A percentile compares a stretch with the other conserved stretches of the same genome.
These are phyloP conservation scores for Eidolon helvum DNA, from an alignment of 2,113 vertebrate species.

Conservation along the genomic window DNA sequence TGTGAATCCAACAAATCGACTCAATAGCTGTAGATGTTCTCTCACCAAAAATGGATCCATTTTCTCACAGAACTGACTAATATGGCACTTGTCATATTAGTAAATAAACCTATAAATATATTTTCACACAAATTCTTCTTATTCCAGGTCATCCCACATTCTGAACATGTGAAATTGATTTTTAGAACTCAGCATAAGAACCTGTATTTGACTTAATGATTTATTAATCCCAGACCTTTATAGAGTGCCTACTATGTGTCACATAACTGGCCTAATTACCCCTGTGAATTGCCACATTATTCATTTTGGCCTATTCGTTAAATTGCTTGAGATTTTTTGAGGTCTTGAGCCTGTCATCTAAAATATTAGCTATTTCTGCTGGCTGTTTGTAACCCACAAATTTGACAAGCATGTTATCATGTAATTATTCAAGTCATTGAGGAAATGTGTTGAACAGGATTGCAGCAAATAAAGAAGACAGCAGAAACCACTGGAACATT, in stretches of 20 bases:
- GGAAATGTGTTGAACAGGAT: neutral
- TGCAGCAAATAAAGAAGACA: neutral
- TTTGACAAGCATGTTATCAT: neutral
- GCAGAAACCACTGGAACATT: neutral
- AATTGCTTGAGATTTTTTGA: neutral
- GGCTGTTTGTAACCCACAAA: neutral
- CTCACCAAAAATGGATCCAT: neutral
- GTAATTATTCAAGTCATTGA: neutral
- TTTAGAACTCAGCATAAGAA: neutral
- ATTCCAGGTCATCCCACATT: neutral
- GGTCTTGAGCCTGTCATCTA: neutral
- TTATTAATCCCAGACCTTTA: neutral
- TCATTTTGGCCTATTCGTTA: neutral
- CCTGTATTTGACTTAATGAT: neutral
- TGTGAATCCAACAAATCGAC: neutral
- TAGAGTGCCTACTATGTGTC: neutral
- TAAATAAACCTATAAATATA: neutral
- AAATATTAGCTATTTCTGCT: constrained; percentile 21
- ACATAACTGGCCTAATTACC: neutral
- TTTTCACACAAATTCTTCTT: neutral
- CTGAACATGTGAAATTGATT: neutral
- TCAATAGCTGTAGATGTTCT: neutral
- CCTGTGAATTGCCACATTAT: neutral
- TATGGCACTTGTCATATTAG: neutral
- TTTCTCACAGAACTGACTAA: neutral